Base-by-base conservation (phyloP, 2,113 vertebrate genomes). In the Tapirus terrestris region DNA sequence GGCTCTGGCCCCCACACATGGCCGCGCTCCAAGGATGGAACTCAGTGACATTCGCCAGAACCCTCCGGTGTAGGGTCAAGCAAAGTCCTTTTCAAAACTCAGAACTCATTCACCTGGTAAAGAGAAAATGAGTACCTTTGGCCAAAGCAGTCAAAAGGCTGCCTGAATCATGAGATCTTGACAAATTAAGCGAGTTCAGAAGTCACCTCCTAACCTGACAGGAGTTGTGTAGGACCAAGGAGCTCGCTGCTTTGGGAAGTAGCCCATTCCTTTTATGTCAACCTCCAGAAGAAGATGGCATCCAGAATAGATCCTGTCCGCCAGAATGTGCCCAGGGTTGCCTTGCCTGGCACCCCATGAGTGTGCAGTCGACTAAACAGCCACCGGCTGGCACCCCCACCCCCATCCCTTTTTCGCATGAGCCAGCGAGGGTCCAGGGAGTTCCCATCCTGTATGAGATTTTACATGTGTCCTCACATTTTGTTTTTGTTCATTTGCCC, bases 1-100 rank as follows among this genome's bases (percentile, higher is more conserved):
- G 2, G 9, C 25, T 23, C 20, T 8, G 10, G 33, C 21, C 33
- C 63, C 45, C 5, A 4, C 33, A 8, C 12, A 8, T 8, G 10
- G 75, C 60, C 5, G 18, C 0, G 3, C 70, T 17, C 70, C 48
- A 3, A 13, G 29, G 16, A 48, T 25, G 13, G 5, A 29, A n/a
- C 56, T 25, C 13, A 6, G 6, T 4, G 6, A 14, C 2, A 8
- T 3, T 18, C 33, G 13, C 48, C 1, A 1, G 31, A 8, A 13
- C 25, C 31, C 25, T 60, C 33, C 6, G 2, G 18, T 33, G 3
- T 1, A 4, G 39, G 8, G 27, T 18, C 31, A 12, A 12, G 25
- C 51, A 51, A 51, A 48, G 39, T 0, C 1, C 80, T 48, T 33
- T 33, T 36, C 51, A 60, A 0, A 63, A 16, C 23, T 33, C 65